Evolutionary conservation across 2,797 vertebrate genomes (phyloP).

Genomic region (Anisognathus igniventris): DNA sequence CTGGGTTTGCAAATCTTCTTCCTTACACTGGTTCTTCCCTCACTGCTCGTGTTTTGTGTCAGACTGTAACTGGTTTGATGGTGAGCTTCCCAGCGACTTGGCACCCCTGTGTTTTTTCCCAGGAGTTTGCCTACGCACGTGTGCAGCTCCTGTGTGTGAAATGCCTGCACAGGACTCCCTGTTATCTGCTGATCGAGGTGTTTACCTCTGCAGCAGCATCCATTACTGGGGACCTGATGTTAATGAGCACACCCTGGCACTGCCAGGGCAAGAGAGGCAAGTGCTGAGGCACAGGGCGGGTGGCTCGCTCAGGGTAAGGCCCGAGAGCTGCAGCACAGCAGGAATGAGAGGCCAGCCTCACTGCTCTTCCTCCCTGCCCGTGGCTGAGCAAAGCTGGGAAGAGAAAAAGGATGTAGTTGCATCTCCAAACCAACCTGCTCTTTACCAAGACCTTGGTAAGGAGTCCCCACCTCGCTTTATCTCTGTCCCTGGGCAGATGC

Average conservation of each 20-base stretch:
- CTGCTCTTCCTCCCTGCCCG: not conserved
- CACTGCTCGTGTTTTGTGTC: not conserved
- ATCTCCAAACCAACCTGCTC: not conserved
- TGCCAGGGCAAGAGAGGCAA: not conserved
- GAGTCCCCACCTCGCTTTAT: accelerated
- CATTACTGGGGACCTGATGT: not conserved
- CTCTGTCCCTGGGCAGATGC: accelerated
- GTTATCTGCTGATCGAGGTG: not conserved
- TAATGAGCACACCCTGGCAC: not conserved
- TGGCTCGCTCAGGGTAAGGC: not conserved
- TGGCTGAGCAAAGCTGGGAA: not conserved
- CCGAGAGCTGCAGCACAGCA: accelerated
- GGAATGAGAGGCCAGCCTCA: accelerated
- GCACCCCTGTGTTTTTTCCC: not conserved
- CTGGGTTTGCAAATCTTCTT: not conserved
- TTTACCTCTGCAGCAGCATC: conserved; percentile 1
- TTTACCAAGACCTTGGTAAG: not conserved
- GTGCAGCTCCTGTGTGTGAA: not conserved
- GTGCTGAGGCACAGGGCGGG: not conserved
- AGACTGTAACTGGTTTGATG: not conserved
- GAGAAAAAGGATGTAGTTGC: accelerated
- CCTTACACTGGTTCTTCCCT: not conserved
- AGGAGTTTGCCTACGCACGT: not conserved
- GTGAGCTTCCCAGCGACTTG: not conserved
- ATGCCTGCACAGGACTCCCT: not conserved